Evolutionary conservation across 2,113 vertebrate species (phyloP), one percentile per base, ranked within the genome.

Genomic region (Eublepharis macularius): DNA sequence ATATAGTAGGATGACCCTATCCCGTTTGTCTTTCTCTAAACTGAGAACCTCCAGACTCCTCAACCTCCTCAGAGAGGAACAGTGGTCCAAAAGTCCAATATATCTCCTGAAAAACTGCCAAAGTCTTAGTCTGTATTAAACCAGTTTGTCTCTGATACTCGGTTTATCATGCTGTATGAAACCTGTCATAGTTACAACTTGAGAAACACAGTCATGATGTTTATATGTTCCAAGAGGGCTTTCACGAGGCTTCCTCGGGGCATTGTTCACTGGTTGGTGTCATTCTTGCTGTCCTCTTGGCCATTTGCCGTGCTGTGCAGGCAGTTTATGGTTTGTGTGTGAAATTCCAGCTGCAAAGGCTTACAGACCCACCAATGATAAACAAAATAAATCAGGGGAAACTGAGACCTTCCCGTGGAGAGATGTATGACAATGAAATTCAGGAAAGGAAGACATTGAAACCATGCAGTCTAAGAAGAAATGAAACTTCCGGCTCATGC

Each of bases 321-420:
- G n/a, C 29, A 36, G 14, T 39, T 74, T 39, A 12, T 45, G 26
- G 45, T 47, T 54, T 29, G 12, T n/a, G 16, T 32, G 32, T 66
- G 60, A 21, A 63, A 78, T 66, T 45, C 0, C 0, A 84, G 4
- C 54, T 83, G 68, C 57, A 29, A 43, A 57, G 7, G 6, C 54
- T 68, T 26, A 36, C 24, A 39, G 60, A 39, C 51, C 54, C 54
- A 39, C 19, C 24, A 4, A 3, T 17, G 36, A 72, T 63, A 63
- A 29, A 63, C 54, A 9, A 60, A 0, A 1, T 0, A 0, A 32
- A 26, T 1, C 0, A 0, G 60, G 79, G 51, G 45, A n/a, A 0
- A 0, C 0, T 24, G 77, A 81, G 69, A 29, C 68, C 73, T 68
- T 45, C 45, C 69, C 49, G 34, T 0, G 5, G 36, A 10, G 85